Evolutionary conservation across 2,888 invertebrate genomes (phyloP), one percentile per base, ranked within the genome.

Genomic region (Tenodera sinensis): DNA sequence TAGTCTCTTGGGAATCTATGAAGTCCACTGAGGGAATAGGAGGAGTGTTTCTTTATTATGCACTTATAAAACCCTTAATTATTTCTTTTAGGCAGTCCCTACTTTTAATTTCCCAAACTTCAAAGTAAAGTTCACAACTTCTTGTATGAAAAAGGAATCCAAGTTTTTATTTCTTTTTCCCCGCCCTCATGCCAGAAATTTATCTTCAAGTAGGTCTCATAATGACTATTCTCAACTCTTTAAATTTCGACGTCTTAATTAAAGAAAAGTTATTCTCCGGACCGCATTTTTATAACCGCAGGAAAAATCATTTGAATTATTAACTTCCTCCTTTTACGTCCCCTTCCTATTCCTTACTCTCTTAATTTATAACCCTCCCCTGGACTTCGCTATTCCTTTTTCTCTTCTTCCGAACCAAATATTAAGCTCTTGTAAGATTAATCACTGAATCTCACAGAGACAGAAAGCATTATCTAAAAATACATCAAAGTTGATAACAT

Each of bases 401-500:
- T 28, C 81, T 28, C 30, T 71, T 47, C 71, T 30, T 82, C 28
- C 25, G 42, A 87, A 87, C 83, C 87, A 87, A 83, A 83, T 83
- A 83, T 83, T 34, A 87, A 34, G 82, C 34, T 34, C 42, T 28
- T 27, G 54, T 28, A 86, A 86, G 81, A 86, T 81, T 81, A 54
- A 54, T 81, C 7, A 81, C 54, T 82, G 81, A 87, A 82, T 87
- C 27, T 28, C 54, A 71, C 54, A 71, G 54, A 71, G 54, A 82
- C 47, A 81, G 81, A 87, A 81, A 87, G 87, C 30, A 83, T 87
- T 82, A 12, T 83, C 28, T 89, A 83, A 89, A 88, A 89, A 89
- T 85, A 83, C 83, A 89, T 89, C 83, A 85, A 89, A 89, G 89
- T 83, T 86, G 86, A 89, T 89, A 86, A 86, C 86, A 89, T 89